Base-by-base conservation (phyloP, 2,797 vertebrate genomes). In the Pygocentrus nattereri region DNA sequence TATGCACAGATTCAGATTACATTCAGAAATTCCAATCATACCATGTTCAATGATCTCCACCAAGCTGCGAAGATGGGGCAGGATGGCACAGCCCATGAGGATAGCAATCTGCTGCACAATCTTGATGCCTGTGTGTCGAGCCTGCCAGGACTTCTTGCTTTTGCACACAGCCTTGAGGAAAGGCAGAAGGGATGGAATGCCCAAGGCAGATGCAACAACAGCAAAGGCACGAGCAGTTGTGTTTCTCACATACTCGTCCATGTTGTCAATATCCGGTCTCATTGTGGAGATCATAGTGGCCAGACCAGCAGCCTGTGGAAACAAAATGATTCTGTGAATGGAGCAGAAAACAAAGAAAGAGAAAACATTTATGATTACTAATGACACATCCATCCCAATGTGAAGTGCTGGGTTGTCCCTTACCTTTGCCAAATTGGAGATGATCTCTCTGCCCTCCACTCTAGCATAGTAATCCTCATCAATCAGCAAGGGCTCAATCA, bases 211-310 rank as follows among this genome's bases (percentile, higher is more conserved):
- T 0, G 98, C 98, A 81, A 99, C 98, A 0, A 99, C 98, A 0
- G 98, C 98, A 80, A 99, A 99, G 88, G 98, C 98, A 89, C 98
- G 93, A 84, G 98, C 98, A 10, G 98, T 99, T 34, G 98, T 99
- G 89, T 99, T 99, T 91, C 98, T 95, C 84, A 99, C 98, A 0
- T 99, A 99, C 81, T 99, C 98, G 78, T 99, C 98, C 98, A 99
- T 99, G 91, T 99, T 99, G 93, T 99, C 98, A 47, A 99, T 99
- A 82, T 99, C 98, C 0, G 98, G 98, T 87, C 98, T 91, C 98
- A 99, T 99, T 0, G 98, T 99, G 79, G 98, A 99, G 85, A 99
- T 99, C 98, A 99, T 99, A 0, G 98, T 99, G n/a, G 98, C 98
- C 93, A 99, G 92, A 80, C 98, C 98, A 8, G 98, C 98, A 89